A percentile compares a stretch with the other conserved stretches of the same genome.
phyloP scores from a whole-genome alignment of 2,113 vertebrate species.

The Bucco capensis region DNA sequence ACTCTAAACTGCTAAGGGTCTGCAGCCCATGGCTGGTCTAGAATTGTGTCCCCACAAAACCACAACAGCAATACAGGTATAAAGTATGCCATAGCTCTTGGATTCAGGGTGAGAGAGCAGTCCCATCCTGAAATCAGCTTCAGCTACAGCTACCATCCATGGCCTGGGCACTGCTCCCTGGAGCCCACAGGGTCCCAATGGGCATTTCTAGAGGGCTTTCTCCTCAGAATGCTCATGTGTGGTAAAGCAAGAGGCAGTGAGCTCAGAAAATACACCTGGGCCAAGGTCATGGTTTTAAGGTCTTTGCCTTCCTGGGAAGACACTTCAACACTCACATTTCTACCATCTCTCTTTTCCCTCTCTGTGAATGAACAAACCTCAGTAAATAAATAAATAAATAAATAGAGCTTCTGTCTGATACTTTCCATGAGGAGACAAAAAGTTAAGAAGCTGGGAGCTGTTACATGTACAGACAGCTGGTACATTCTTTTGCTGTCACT shows the following conservation, averaged over 20 bases:
- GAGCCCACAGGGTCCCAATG: neutral
- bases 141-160: neutral
- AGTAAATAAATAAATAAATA: neutral
- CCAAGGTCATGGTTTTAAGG: neutral
- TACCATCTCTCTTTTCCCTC: neutral
- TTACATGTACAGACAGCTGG: slow-evolving; percentile 41
- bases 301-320: neutral
- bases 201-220: neutral
- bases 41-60: too few relatives aligned
- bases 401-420: neutral
- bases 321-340: neutral
- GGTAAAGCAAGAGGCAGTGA: neutral
- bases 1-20: too few relatives aligned
- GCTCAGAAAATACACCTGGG: neutral
- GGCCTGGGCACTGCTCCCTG: neutral
- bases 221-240: neutral
- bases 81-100: neutral
- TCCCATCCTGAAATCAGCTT: neutral
- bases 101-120: neutral
- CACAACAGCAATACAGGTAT: neutral
- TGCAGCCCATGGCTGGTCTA: too few relatives aligned
- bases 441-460: slow-evolving; percentile 27
- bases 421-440: neutral
- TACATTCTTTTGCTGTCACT: slow-evolving; percentile 38
- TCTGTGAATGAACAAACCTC: neutral